Conservation (phyloP, 2,113 vertebrate genomes). For the Thamnophis sirtalis region DNA sequence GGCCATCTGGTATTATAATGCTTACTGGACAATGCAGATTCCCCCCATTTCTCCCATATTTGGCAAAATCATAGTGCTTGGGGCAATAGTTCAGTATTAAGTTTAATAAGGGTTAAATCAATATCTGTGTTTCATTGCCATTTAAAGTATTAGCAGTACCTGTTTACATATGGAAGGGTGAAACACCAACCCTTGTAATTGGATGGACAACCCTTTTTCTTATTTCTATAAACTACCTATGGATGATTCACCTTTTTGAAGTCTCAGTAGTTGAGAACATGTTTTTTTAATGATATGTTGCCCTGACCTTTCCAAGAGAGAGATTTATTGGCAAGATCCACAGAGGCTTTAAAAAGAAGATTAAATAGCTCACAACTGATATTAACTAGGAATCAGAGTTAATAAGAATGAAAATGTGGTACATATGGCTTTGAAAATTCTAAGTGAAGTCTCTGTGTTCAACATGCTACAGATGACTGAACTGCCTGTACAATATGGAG, state of each 20-base stretch:
- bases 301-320: background rate
- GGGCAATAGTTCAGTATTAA: background rate
- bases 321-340: conserved; percentile 24
- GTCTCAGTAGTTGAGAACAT: background rate
- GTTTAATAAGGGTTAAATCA: background rate
- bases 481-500: background rate
- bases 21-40: background rate
- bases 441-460: conserved; percentile 25
- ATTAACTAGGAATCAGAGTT: background rate
- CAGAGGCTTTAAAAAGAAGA: conserved; percentile 16
- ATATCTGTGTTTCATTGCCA: background rate
- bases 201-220: background rate
- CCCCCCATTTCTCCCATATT: background rate
- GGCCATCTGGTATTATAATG: background rate
- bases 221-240: background rate
- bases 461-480: conserved; percentile 14
- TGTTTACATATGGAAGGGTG: background rate
- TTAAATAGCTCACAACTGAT: conserved; percentile 13
- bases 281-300: conserved; percentile 13
- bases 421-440: conserved; percentile 11
- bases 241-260: background rate
- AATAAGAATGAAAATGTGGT: conserved; percentile 26
- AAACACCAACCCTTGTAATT: background rate
- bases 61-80: background rate
- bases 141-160: background rate